phyloP scores from a whole-genome alignment of 2,113 vertebrate species.

The Epinephelus fuscoguttatus region DNA sequence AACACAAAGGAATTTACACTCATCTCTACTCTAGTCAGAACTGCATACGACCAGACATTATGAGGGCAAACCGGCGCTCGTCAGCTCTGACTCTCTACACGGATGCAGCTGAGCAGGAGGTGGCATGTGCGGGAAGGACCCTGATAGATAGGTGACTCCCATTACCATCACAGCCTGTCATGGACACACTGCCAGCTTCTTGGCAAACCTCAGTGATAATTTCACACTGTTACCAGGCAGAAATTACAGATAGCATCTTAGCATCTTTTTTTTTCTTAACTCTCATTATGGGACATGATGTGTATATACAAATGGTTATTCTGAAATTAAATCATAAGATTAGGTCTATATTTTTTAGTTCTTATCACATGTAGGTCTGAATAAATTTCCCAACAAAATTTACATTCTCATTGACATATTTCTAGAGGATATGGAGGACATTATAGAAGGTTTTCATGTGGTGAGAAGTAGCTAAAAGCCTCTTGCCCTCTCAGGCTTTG shows the following conservation, averaged over 20 bases:
- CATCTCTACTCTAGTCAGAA: constrained; percentile 63
- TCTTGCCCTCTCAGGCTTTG: constrained; percentile 56
- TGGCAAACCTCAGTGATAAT: constrained; percentile 84
- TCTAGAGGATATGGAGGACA: constrained; percentile 33
- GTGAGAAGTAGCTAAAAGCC: constrained; percentile 57
- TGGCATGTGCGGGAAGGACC: constrained; percentile 63
- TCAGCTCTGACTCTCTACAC: constrained; percentile 53
- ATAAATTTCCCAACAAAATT: constrained; percentile 26
- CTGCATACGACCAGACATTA: constrained; percentile 70
- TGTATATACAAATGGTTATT: background rate
- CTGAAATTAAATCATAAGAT: background rate
- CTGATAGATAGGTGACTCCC: constrained; percentile 88
- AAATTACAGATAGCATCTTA: constrained; percentile 76
- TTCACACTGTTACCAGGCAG: constrained; percentile 80
- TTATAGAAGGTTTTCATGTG: constrained; percentile 55
- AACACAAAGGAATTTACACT: constrained; percentile 76
- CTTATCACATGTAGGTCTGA: background rate
- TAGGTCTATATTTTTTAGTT: background rate
- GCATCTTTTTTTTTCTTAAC: constrained; percentile 16
- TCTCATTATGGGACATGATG: background rate
- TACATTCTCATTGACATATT: constrained; percentile 33
- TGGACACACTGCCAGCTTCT: constrained; percentile 82
- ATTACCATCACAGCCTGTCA: constrained; percentile 80
- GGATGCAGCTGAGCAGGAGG: constrained; percentile 57
- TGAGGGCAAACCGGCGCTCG: constrained; percentile 62